These are phyloP conservation scores for Pristionchus exspectatus DNA, from an alignment of 2,888 invertebrate species.

Conservation along the genomic window DNA sequence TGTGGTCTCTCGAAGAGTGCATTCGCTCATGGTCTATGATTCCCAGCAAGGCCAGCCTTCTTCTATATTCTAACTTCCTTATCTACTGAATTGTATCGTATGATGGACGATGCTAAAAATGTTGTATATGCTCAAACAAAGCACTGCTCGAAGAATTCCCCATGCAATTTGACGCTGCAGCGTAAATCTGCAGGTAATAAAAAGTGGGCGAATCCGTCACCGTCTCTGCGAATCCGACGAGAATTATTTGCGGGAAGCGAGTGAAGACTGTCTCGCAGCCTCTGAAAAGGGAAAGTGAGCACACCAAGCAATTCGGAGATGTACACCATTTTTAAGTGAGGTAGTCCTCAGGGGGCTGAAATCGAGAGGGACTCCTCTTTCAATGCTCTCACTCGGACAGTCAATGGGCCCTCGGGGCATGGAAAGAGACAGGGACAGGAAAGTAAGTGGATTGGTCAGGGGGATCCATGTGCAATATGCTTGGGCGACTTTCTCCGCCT, in stretches of 20 bases:
- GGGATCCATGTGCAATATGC: background rate
- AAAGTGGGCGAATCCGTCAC: constrained; percentile 77
- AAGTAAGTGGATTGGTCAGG: no score
- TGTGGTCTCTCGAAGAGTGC: background rate
- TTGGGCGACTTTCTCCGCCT: constrained; percentile 21
- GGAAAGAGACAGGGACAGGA: background rate
- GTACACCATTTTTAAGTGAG: background rate
- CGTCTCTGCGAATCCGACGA: constrained; percentile 80
- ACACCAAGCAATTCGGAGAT: no score
- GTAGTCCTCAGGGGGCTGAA: background rate
- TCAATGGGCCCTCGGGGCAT: background rate
- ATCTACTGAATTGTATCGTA: no score
- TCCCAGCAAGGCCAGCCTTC: no score
- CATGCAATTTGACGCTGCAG: no score
- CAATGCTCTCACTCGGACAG: background rate
- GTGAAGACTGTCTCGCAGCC: constrained; percentile 73
- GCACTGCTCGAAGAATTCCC: no score
- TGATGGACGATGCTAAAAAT: background rate
- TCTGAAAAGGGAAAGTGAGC: constrained; percentile 59
- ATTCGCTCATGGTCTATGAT: background rate
- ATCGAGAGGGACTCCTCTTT: constrained; percentile 18
- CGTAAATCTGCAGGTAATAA: no score
- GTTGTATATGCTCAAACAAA: no score
- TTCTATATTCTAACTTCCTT: no score
- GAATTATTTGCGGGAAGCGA: constrained; percentile 78